Evolutionary conservation across 2,888 invertebrate genomes (phyloP).

Genomic region (Cerceris ruficornis): DNA sequence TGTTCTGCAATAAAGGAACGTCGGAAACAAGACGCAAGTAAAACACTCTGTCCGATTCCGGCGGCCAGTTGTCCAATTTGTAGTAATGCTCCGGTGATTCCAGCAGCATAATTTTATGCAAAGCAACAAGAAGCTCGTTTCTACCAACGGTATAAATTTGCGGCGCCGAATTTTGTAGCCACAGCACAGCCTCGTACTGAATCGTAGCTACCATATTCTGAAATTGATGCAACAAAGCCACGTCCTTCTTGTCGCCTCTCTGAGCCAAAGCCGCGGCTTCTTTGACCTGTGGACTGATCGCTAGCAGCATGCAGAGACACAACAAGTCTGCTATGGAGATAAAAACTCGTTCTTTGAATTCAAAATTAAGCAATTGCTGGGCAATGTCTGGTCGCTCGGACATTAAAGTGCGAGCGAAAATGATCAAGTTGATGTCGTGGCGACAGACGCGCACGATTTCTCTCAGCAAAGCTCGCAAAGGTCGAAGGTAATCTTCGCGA

Average conservation of each 20-base stretch:
- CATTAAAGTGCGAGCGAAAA: conserved; percentile 91
- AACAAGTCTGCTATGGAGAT: conserved; percentile 92
- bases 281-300: conserved; percentile 87
- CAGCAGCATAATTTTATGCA: conserved; percentile 91
- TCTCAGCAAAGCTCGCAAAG: conserved; percentile 91
- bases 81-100: conserved; percentile 91
- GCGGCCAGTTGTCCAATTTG: conserved; percentile 94
- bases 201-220: conserved; percentile 83
- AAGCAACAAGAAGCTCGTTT: conserved; percentile 88
- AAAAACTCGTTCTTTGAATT: conserved; percentile 92
- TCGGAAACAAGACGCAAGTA: conserved; percentile 92
- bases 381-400: conserved; percentile 85
- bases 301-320: conserved; percentile 92
- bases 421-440: conserved; percentile 90
- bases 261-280: conserved; percentile 85
- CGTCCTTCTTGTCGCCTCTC: conserved; percentile 83
- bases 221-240: conserved; percentile 80
- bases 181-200: conserved; percentile 93
- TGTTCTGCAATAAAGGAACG: conserved; percentile 93
- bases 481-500: conserved; percentile 94
- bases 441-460: conserved; percentile 94
- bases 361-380: conserved; percentile 85
- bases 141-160: conserved; percentile 88
- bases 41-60: conserved; percentile 92
- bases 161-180: conserved; percentile 93